Evolutionary conservation across 2,888 invertebrate genomes (phyloP), one percentile per base, ranked within the genome.

Genomic region (Patella ulyssiponensis): DNA sequence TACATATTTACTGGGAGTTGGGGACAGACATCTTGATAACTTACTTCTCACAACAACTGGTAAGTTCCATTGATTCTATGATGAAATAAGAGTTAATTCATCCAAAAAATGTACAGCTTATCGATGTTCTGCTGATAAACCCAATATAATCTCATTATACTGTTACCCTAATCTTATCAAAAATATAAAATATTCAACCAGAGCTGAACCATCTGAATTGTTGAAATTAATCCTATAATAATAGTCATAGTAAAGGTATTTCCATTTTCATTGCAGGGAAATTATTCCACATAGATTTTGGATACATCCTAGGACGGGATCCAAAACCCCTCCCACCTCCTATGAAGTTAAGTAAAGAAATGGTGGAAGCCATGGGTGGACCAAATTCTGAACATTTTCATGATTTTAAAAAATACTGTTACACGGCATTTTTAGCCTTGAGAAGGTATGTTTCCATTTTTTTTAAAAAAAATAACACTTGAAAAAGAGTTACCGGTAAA

Each of bases 241-340:
- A 9, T n/a, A 33, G 5, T 17, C 20, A 5, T 33, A 2, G 17
- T 14, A 20, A 27, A 17, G 7, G 17, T 1, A 2, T 74, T 33
- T 1, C 15, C 14, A 64, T 11, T 81, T 58, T 73, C 2, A 72
- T 75, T 79, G 0, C 84, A 91, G 91, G 91, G 7, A 89, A 90
- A 79, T 81, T 91, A 74, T 90, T 91, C 78, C 91, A 91, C 82
- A 86, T 91, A 58, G 91, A 91, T 93, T 99, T 99, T 92, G 99
- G 99, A 2, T 99, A 97, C 92, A 97, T 98, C 91, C 93, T 99
- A 79, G 99, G 98, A 0, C 94, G 98, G 71, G 99, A 99, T 93
- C 99, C 99, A 4, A 99, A 99, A 92, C 98, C 98, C 1, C 94
- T 99, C 91, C 99, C 99, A 12, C 98, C 99, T 15, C 98, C 99